These are phyloP conservation scores for Porites rus DNA, from an alignment of 92 coral and sea anemone genomes.

Conservation along the genomic window DNA sequence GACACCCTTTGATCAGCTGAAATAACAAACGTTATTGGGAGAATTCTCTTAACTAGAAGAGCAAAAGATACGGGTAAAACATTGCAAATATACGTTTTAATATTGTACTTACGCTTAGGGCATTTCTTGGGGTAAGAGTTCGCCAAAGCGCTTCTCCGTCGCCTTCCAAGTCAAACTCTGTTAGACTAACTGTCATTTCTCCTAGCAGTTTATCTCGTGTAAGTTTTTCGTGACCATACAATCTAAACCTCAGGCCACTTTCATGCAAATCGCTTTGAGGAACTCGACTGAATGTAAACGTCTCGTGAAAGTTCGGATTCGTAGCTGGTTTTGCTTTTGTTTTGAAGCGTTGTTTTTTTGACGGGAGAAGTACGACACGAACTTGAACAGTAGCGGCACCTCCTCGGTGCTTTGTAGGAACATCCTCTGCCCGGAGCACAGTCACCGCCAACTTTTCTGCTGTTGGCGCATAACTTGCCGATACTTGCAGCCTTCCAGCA, in stretches of 20 bases:
- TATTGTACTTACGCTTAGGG: constrained; percentile 83
- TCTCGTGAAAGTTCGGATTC: constrained; percentile 97
- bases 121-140: constrained; percentile 93
- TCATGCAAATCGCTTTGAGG: constrained; percentile 89
- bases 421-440: constrained; percentile 93
- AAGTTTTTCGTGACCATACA: constrained; percentile 97
- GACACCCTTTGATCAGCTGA: not conserved
- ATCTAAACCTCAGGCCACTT: constrained; percentile 85
- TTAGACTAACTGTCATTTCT: constrained; percentile 79
- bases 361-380: constrained; percentile 86
- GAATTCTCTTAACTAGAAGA: not conserved
- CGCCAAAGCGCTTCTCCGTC: constrained; percentile 94
- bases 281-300: constrained; percentile 95
- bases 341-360: constrained; percentile 92
- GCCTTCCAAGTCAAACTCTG: constrained; percentile 96
- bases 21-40: not conserved
- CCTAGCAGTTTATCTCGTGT: constrained; percentile 92
- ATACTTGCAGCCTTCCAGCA: constrained; percentile 95
- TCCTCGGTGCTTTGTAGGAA: constrained; percentile 97
- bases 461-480: constrained; percentile 99
- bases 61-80: constrained; percentile 22
- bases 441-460: constrained; percentile 96
- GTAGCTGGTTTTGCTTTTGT: constrained; percentile 96
- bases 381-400: constrained; percentile 96
- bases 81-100: constrained; percentile 12